Percentiles rank a stretch among this genome's conserved stretches.
phyloP scores from a whole-genome alignment of 2,113 vertebrate species.

The Strix uralensis region DNA sequence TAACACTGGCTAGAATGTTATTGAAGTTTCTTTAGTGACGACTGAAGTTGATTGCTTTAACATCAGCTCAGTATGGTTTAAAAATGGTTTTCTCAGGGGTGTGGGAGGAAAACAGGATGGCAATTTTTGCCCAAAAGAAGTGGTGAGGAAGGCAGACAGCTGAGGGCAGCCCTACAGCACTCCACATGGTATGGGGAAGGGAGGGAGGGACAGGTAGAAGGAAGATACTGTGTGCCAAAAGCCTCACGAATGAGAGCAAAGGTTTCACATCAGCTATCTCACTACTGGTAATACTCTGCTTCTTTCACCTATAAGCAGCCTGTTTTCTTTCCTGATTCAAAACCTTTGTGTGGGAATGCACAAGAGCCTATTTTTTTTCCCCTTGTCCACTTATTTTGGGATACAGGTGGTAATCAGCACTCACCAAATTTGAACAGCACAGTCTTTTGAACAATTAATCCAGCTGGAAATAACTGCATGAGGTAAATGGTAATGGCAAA shows the following conservation, averaged over 20 bases:
- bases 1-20: background rate
- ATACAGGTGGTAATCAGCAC: background rate
- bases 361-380: background rate
- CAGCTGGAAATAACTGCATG: background rate
- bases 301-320: background rate
- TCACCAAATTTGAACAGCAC: background rate
- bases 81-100: background rate
- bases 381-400: background rate
- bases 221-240: background rate
- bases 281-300: background rate
- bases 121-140: background rate
- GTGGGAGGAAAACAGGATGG: fast-evolving
- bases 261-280: background rate
- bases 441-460: background rate
- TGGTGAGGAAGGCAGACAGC: background rate
- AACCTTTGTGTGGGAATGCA: background rate
- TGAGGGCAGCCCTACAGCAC: background rate
- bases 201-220: background rate
- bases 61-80: background rate
- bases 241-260: background rate
- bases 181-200: background rate
- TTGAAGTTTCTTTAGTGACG: background rate
- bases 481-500: background rate
- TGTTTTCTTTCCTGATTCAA: background rate
- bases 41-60: background rate